Percentiles rank a stretch among this genome's conserved stretches.
Conservation (phyloP, 1,140 invertebrate species). For the Drosophila simulans region DNA sequence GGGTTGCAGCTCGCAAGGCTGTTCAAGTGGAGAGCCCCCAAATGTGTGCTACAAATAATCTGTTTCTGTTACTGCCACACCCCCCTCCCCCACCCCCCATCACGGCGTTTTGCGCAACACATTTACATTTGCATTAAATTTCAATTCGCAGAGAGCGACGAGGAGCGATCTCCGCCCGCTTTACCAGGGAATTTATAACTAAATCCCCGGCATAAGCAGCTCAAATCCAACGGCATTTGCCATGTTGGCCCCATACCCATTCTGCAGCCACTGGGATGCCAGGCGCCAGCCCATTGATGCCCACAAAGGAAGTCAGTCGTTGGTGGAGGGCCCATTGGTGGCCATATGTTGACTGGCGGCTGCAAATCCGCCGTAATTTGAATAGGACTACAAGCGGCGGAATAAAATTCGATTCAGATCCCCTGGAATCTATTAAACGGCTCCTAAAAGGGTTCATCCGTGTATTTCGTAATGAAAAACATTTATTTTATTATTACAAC, state of each 20-base stretch:
- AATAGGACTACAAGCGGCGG: slow-evolving; percentile 74
- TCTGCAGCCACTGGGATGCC: background rate
- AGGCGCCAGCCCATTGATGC: background rate
- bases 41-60: slow-evolving; percentile 62
- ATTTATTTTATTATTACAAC: slow-evolving; percentile 8
- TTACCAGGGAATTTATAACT: slow-evolving; percentile 69
- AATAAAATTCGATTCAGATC: slow-evolving; percentile 68
- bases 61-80: slow-evolving; percentile 28
- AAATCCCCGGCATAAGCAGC: slow-evolving; percentile 77
- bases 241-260: slow-evolving; percentile 10
- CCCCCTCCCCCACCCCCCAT: background rate
- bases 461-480: slow-evolving; percentile 3
- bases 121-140: slow-evolving; percentile 77
- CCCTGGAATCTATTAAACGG: slow-evolving; percentile 62
- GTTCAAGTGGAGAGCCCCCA: slow-evolving; percentile 15
- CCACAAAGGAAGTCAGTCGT: slow-evolving; percentile 28
- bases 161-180: slow-evolving; percentile 17
- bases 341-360: slow-evolving; percentile 75
- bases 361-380: slow-evolving; percentile 78
- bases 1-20: slow-evolving; percentile 14
- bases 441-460: slow-evolving; percentile 22
- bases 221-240: slow-evolving; percentile 70
- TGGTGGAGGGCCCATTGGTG: slow-evolving; percentile 11
- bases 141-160: slow-evolving; percentile 56
- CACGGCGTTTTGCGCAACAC: slow-evolving; percentile 6